These are phyloP conservation scores for Cottoperca gobio DNA, from an alignment of 2,797 vertebrate genomes.

Conservation along the genomic window DNA sequence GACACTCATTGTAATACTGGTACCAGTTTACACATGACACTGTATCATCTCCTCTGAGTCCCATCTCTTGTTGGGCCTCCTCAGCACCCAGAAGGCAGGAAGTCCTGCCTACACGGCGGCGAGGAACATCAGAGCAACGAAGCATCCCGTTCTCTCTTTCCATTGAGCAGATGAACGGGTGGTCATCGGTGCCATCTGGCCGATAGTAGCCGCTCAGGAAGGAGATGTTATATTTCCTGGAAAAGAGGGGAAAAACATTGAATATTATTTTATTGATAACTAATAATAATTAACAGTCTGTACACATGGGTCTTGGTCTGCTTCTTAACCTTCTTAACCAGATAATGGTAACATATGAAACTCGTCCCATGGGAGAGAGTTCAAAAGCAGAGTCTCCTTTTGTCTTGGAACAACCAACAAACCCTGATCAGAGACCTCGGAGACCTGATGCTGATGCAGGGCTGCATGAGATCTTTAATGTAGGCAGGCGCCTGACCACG, in stretches of 20 bases:
- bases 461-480: no score
- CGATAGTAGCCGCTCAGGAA: constrained; percentile 92
- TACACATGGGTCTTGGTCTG: no score
- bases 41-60: constrained; percentile 26
- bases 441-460: no score
- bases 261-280: neutral
- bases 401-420: no score
- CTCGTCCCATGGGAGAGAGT: no score
- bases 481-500: no score
- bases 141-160: constrained; percentile 95
- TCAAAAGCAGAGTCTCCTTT: no score
- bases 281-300: no score
- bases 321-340: no score
- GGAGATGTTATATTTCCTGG: constrained; percentile 91
- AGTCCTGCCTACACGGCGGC: constrained; percentile 85
- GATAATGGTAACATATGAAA: no score
- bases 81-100: constrained; percentile 89
- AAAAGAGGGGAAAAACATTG: neutral
- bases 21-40: constrained; percentile 95
- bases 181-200: constrained; percentile 90
- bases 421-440: no score
- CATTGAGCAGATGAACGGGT: constrained; percentile 95
- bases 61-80: constrained; percentile 57
- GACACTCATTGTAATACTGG: constrained; percentile 94
- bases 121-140: constrained; percentile 91